A percentile compares a stretch with the other conserved stretches of the same genome.
phyloP scores from a whole-genome alignment of 2,797 vertebrate species.

The Morus bassanus region DNA sequence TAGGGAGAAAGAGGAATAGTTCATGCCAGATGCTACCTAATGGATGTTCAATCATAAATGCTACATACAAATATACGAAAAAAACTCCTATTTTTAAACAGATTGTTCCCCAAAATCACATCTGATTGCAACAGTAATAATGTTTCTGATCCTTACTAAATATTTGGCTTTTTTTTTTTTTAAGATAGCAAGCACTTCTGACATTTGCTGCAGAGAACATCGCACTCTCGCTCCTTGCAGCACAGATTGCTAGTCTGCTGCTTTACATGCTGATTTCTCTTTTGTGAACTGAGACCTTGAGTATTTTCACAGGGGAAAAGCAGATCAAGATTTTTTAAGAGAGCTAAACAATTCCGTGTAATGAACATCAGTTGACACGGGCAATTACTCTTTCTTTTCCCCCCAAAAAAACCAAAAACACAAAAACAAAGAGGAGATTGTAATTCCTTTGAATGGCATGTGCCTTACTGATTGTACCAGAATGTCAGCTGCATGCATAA shows the following conservation, averaged over 20 bases:
- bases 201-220: not conserved
- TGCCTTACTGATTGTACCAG: conserved; percentile 3
- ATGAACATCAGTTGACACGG: conserved; percentile 22
- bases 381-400: conserved; percentile 38
- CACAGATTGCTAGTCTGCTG: conserved; percentile 15
- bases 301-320: not conserved
- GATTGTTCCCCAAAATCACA: not conserved
- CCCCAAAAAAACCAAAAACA: not conserved
- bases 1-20: not conserved
- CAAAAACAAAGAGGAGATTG: conserved; percentile 40
- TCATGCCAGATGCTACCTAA: not conserved
- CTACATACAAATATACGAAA: not conserved
- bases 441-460: conserved; percentile 2
- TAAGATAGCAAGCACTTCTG: not conserved
- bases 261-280: conserved; percentile 16
- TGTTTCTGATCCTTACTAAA: not conserved
- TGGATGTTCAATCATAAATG: not conserved
- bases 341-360: not conserved
- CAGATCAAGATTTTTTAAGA: conserved; percentile 30
- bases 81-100: not conserved
- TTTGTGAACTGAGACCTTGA: conserved; percentile 32
- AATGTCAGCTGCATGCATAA: conserved; percentile 24
- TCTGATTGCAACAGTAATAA: not conserved
- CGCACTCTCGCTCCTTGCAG: not conserved
- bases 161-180: not conserved